Percentiles rank a stretch among this genome's conserved stretches.
Conservation (phyloP, 2,113 vertebrate genomes). For the Grammomys dolichurus region DNA sequence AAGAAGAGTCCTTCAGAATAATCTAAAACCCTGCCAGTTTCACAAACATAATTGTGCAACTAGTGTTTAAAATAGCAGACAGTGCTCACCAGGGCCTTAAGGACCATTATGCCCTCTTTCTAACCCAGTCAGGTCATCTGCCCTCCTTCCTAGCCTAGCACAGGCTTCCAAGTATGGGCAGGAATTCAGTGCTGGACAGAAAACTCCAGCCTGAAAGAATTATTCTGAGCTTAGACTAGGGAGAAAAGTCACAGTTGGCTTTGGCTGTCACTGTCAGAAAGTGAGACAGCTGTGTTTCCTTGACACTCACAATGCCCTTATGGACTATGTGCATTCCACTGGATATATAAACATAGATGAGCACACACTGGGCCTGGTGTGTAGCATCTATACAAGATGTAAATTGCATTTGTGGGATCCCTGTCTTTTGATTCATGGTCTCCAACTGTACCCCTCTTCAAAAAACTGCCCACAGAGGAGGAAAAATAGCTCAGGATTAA, state of each 20-base stretch:
- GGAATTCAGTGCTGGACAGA: background rate
- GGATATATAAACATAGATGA: background rate
- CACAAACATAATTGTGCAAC: background rate
- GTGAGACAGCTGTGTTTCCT: background rate
- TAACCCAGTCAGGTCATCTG: background rate
- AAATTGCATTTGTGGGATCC: background rate
- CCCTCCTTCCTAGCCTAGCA: background rate
- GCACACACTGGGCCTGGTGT: background rate
- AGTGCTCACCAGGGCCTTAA: background rate
- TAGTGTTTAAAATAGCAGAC: background rate
- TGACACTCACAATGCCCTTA: background rate
- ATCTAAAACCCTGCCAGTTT: constrained; percentile 2
- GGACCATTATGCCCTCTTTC: background rate
- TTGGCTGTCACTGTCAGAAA: background rate
- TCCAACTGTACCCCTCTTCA: background rate
- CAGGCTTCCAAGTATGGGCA: background rate
- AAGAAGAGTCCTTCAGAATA: constrained; percentile 18
- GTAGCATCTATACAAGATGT: background rate
- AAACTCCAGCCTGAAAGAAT: background rate
- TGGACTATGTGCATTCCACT: background rate
- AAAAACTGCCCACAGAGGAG: background rate
- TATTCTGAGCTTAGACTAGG: constrained; percentile 9
- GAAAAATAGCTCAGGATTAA: background rate
- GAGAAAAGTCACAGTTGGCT: background rate
- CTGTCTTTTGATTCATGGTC: background rate